Evolutionary conservation across 2,113 vertebrate species (phyloP).

Genomic region (Apodemus sylvaticus): DNA sequence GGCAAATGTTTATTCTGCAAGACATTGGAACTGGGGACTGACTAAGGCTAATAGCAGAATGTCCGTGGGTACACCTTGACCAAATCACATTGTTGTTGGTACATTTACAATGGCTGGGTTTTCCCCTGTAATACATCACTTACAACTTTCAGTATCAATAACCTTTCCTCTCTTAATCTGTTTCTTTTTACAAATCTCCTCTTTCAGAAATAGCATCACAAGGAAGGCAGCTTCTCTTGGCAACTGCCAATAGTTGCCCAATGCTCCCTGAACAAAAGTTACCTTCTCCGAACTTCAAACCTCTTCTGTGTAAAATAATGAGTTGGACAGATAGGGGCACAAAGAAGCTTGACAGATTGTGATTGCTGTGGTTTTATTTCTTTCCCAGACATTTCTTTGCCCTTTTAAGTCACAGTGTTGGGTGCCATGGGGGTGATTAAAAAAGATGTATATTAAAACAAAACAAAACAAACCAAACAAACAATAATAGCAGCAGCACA

Average conservation of each 20-base stretch:
- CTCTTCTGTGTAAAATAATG: constrained; percentile 30
- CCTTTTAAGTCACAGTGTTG: neutral
- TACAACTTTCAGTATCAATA: constrained; percentile 71
- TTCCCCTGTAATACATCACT: constrained; percentile 53
- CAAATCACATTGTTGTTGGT: constrained; percentile 58
- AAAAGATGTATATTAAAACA: constrained; percentile 3
- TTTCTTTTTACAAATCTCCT: constrained; percentile 58
- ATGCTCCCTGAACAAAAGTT: constrained; percentile 46
- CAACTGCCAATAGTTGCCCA: constrained; percentile 54
- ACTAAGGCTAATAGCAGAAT: neutral
- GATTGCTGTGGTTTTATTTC: constrained; percentile 2
- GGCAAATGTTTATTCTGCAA: constrained; percentile 41
- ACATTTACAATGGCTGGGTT: constrained; percentile 67
- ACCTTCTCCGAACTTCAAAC: constrained; percentile 41
- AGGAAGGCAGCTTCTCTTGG: constrained; percentile 31
- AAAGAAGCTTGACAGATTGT: neutral
- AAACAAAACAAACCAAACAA: too few species aligned
- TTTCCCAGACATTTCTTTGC: constrained; percentile 30
- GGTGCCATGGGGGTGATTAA: neutral
- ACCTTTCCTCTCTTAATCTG: constrained; percentile 55
- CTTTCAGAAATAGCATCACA: constrained; percentile 57
- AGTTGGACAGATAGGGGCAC: neutral
- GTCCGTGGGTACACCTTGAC: constrained; percentile 39
- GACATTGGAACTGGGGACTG: constrained; percentile 23
- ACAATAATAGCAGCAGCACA: too few species aligned